phyloP scores from a whole-genome alignment of 2,113 vertebrate genomes.

The Cryptomyrus ogoouensis region DNA sequence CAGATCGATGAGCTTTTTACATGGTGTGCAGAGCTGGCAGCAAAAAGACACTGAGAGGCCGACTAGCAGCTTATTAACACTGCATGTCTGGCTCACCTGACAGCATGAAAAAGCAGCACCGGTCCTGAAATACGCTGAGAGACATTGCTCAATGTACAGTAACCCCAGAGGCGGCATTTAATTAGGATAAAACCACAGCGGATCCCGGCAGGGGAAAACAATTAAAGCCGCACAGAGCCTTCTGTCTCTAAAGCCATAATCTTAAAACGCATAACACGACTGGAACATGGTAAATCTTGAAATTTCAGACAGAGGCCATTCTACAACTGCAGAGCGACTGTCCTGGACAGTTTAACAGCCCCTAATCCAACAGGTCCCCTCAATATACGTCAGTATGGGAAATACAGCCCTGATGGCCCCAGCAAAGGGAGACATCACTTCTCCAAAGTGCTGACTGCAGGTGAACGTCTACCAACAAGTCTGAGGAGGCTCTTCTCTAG shows the following conservation, averaged over 20 bases:
- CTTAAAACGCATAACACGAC: not conserved
- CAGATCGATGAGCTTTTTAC: not conserved
- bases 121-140: not conserved
- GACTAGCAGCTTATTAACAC: not conserved
- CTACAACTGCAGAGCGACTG: not conserved
- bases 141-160: not conserved
- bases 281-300: not conserved
- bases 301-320: not conserved
- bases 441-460: not conserved
- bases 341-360: not conserved
- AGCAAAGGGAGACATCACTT: not conserved
- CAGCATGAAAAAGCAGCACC: not conserved
- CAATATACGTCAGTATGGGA: not conserved
- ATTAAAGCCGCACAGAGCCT: not conserved
- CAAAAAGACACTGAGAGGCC: not conserved
- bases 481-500: not conserved
- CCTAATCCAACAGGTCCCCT: not conserved
- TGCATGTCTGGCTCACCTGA: not conserved
- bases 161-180: not conserved
- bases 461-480: not conserved
- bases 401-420: not conserved
- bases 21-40: not conserved
- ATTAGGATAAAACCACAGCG: not conserved
- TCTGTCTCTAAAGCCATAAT: not conserved
- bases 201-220: slow-evolving; percentile 6